Evolutionary conservation across 2,113 vertebrate species (phyloP).

Genomic region (Hoplias malabaricus): DNA sequence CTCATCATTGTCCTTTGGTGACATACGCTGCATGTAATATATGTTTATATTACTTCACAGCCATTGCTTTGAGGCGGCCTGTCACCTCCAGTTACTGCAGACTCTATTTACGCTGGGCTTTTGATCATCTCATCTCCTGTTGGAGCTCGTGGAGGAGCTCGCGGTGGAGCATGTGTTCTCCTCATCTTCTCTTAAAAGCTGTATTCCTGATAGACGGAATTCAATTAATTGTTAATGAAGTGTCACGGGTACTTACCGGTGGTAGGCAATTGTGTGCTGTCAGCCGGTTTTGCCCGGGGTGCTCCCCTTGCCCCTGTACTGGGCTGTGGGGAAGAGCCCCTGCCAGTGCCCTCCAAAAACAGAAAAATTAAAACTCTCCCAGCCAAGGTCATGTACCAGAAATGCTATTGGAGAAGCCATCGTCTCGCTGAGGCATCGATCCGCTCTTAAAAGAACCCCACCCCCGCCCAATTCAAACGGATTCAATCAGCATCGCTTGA

Average conservation of each 20-base stretch:
- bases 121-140: constrained; percentile 10
- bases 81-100: background rate
- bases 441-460: too few relatives aligned
- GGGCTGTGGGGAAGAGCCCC: constrained; percentile 49
- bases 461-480: too few relatives aligned
- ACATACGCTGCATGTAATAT: background rate
- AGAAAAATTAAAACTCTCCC: constrained; percentile 60
- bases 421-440: background rate
- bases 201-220: constrained; percentile 71
- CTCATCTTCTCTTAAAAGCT: constrained; percentile 42
- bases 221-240: constrained; percentile 76
- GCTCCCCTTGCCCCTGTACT: constrained; percentile 42
- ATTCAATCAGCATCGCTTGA: too few relatives aligned
- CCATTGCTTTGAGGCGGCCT: background rate
- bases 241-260: constrained; percentile 73
- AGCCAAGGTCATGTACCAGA: constrained; percentile 72
- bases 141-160: constrained; percentile 2
- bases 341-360: constrained; percentile 65
- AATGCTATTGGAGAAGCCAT: constrained; percentile 37
- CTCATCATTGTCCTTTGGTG: background rate
- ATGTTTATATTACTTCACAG: background rate
- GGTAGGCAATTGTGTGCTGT: constrained; percentile 71
- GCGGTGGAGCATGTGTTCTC: background rate
- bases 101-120: background rate
- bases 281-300: constrained; percentile 60